A percentile compares a stretch with the other conserved stretches of the same genome.
These are phyloP conservation scores for Volucella inflata DNA, from an alignment of 2,888 invertebrate species.

Conservation along the genomic window DNA sequence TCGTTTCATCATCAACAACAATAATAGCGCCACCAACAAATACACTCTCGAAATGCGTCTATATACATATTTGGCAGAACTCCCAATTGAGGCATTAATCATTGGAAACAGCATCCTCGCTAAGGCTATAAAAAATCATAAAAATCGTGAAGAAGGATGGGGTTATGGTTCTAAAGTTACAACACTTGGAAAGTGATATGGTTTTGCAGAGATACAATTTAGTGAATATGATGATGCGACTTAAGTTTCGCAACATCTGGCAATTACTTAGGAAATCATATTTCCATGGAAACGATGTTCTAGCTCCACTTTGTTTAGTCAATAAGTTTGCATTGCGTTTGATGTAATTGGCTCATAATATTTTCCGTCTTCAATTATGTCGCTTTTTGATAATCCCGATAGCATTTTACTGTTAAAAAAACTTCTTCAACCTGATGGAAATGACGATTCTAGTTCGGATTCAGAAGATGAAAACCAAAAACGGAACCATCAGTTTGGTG, in stretches of 20 bases:
- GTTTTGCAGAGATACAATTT: too few species aligned
- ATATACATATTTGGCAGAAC: constrained; percentile 44
- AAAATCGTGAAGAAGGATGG: constrained; percentile 19
- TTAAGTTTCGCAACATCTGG: too few species aligned
- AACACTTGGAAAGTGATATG: too few species aligned
- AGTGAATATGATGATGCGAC: too few species aligned
- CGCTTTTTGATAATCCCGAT: constrained; percentile 81
- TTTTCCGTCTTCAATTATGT: constrained; percentile 78
- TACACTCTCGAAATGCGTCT: constrained; percentile 42
- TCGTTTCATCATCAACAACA: constrained; percentile 6
- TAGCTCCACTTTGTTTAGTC: constrained; percentile 27
- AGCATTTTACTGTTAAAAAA: constrained; percentile 79
- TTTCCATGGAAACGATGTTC: not conserved
- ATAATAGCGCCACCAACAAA: constrained; percentile 11
- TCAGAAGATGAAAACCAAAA: constrained; percentile 78
- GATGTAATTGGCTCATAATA: not conserved
- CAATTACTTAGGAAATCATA: too few species aligned
- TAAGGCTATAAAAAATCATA: constrained; percentile 50
- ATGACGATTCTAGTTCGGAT: constrained; percentile 79
- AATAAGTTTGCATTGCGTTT: not conserved
- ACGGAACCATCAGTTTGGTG: constrained; percentile 77
- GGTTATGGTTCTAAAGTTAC: constrained; percentile 33
- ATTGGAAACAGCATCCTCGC: constrained; percentile 47
- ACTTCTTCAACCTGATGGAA: constrained; percentile 79
- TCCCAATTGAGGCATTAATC: constrained; percentile 69